Conservation (phyloP, 2,797 vertebrate species). For the Cuculus canorus region DNA sequence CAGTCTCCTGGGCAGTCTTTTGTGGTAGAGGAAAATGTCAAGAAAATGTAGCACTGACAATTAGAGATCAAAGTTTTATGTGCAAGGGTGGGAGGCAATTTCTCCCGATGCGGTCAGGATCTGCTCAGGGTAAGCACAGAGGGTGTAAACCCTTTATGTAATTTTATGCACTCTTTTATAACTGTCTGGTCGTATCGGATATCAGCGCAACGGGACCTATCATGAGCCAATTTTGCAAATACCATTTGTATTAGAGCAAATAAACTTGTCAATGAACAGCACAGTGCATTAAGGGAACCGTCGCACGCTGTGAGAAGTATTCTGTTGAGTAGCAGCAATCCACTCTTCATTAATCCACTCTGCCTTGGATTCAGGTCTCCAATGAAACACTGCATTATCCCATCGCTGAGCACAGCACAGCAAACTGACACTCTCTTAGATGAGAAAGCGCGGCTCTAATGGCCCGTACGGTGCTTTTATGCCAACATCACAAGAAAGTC, state of each 20-base stretch:
- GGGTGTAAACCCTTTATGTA: neutral
- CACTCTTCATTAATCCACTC: conserved; percentile 62
- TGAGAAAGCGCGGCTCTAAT: neutral
- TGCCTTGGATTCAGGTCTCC: neutral
- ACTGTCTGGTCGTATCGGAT: neutral
- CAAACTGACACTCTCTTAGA: neutral
- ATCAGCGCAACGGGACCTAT: neutral
- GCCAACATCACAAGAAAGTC: neutral
- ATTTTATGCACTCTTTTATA: neutral
- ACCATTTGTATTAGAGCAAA: conserved; percentile 49
- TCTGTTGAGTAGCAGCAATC: conserved; percentile 49
- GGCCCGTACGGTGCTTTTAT: neutral
- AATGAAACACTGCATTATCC: neutral
- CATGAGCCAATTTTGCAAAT: conserved; percentile 49
- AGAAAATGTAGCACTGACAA: neutral
- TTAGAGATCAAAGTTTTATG: neutral
- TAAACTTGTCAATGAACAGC: conserved; percentile 51
- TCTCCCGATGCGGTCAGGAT: neutral
- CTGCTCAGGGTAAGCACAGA: neutral
- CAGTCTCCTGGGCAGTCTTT: neutral
- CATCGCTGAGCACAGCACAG: neutral
- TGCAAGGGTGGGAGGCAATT: neutral
- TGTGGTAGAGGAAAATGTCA: neutral
- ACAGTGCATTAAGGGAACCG: conserved; percentile 33
- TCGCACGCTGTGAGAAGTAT: conserved; percentile 32